These are phyloP conservation scores for Smutsia temminckii DNA, from an alignment of 2,797 vertebrate species.

Conservation along the genomic window DNA sequence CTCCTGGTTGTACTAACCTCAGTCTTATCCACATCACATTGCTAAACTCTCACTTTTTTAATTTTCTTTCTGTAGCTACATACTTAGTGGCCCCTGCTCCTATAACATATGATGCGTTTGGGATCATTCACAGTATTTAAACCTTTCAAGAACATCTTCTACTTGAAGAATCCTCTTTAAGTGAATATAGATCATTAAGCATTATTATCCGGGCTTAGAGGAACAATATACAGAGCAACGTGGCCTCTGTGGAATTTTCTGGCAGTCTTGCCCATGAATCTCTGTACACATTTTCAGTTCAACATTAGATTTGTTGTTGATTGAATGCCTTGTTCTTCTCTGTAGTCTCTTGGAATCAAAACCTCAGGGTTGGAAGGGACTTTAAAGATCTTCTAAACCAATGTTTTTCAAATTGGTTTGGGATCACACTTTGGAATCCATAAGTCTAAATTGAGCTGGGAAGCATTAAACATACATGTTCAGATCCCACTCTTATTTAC, in stretches of 20 bases:
- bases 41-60: neutral
- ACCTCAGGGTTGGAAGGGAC: neutral
- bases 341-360: slow-evolving; percentile 26
- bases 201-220: slow-evolving; percentile 80
- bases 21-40: neutral
- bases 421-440: neutral
- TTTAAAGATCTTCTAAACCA: neutral
- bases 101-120: slow-evolving; percentile 69
- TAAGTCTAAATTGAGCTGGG: neutral
- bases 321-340: neutral
- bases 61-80: neutral
- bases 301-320: slow-evolving; percentile 42
- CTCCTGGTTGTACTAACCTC: neutral
- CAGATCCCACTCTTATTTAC: neutral
- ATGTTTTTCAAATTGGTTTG: neutral
- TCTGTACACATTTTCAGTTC: slow-evolving; percentile 12
- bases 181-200: slow-evolving; percentile 75
- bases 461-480: neutral
- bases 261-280: neutral
- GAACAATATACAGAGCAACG: slow-evolving; percentile 74
- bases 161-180: slow-evolving; percentile 79
- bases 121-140: slow-evolving; percentile 79
- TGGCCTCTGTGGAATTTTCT: slow-evolving; percentile 52
- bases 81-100: slow-evolving; percentile 54
- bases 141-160: slow-evolving; percentile 81